Base-by-base conservation (phyloP, 2,888 invertebrate genomes). In the Scelioninae gen. 1 region DNA sequence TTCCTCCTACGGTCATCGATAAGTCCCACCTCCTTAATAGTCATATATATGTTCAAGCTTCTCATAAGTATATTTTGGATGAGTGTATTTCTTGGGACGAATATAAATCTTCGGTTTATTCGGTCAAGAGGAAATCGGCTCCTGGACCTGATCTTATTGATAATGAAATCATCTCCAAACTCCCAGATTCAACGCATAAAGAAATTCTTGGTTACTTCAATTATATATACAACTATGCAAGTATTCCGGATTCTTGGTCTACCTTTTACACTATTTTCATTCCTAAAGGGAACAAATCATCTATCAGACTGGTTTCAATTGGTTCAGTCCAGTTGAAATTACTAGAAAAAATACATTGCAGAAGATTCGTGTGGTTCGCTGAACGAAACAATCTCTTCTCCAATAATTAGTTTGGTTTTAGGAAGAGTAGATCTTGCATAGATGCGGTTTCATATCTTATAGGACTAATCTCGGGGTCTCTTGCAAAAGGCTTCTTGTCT, bases 91-190 rank as follows among this genome's bases (percentile, higher is more conserved):
- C 29, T 2, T 23, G 29, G 51, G 31, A 71, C 2, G 56, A 78
- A 63, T 34, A 34, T 34, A 8, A 7, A 34, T 34, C 34, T 8
- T 34, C 34, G 5, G 6, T 34, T 8, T 7, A 34, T 7, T 7
- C 34, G 5, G 5, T 34, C 5, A 34, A 34, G 8, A 5, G 5
- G 5, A 34, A 34, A 7, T 7, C 5, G 8, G 8, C 66, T 0
- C 53, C 79, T 0, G 79, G 79, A 0, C 66, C 72, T 2, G 79
- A 66, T n/a, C 11, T 79, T 5, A 51, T 79, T 6, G n/a, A 58
- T 0, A 51, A 16, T 23, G 65, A 72, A 32, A 16, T 72, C 5
- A 40, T 79, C 1, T 2, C 0, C 15, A 16, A n/a, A 40, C 16
- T 71, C 0, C 51, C 65, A 10, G 40, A 65, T 8, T 0, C 6